A percentile compares a stretch with the other conserved stretches of the same genome.
Evolutionary conservation across 2,113 vertebrate genomes (phyloP).

Genomic region (Alectura lathami): DNA sequence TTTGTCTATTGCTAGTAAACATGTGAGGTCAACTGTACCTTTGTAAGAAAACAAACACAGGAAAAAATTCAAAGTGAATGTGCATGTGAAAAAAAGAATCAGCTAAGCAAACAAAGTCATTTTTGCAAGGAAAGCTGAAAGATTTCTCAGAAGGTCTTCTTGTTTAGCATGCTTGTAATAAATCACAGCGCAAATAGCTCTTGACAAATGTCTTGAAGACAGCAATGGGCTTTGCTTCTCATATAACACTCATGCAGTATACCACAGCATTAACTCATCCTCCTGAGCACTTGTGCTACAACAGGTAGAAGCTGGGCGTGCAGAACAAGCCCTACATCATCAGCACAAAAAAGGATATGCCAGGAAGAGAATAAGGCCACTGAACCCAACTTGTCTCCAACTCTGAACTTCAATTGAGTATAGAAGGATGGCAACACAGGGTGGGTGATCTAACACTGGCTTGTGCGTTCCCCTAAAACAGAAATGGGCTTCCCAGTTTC

Average conservation of each 20-base stretch:
- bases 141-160: background rate
- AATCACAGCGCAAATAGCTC: background rate
- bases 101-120: background rate
- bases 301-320: background rate
- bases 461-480: background rate
- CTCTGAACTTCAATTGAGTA: background rate
- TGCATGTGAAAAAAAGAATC: background rate
- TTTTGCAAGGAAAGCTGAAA: background rate
- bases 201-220: background rate
- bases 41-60: background rate
- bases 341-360: background rate
- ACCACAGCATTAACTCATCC: background rate
- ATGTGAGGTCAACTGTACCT: background rate
- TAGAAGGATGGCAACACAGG: background rate
- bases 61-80: background rate
- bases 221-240: background rate
- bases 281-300: background rate
- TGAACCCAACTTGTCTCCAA: background rate
- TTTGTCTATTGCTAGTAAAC: background rate
- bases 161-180: background rate
- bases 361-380: fast-evolving
- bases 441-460: background rate
- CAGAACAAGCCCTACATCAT: background rate
- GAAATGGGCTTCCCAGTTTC: background rate
- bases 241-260: background rate